A percentile compares a stretch with the other conserved stretches of the same genome.
These are phyloP conservation scores for Amphibalanus amphitrite DNA, from an alignment of 1,140 invertebrate genomes.

Conservation along the genomic window DNA sequence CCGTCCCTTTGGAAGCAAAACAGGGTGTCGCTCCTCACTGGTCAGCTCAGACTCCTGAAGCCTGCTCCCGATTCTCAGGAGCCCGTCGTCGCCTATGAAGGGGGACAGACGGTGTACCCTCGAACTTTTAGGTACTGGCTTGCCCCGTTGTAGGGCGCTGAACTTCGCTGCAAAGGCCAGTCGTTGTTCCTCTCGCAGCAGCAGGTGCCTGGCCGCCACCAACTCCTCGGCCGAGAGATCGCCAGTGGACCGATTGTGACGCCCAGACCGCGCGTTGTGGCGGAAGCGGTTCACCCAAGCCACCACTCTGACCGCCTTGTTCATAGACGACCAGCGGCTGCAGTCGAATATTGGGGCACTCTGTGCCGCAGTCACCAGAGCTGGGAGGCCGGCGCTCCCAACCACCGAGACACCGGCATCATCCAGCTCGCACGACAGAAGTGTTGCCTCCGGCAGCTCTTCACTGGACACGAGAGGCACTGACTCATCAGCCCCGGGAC, in stretches of 20 bases:
- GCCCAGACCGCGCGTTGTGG: not conserved
- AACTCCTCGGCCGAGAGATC: not conserved
- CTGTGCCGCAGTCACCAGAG: not conserved
- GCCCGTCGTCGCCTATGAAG: not conserved
- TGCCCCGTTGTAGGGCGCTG: not conserved
- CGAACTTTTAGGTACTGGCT: not conserved
- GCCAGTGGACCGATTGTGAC: not conserved
- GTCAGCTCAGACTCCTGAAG: not conserved
- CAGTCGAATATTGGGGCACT: not conserved
- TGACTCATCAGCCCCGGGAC: not conserved
- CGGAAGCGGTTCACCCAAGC: not conserved
- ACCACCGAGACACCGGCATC: not conserved
- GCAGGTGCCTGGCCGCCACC: not conserved
- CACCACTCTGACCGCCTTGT: not conserved
- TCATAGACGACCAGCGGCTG: not conserved
- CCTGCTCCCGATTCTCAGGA: not conserved
- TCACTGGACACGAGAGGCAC: not conserved
- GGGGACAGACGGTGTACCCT: not conserved
- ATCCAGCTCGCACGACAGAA: no score
- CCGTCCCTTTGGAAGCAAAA: no score
- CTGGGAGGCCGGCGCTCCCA: not conserved
- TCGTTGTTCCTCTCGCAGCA: not conserved
- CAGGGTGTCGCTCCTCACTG: no score
- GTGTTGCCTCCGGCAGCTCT: not conserved
- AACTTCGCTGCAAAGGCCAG: not conserved